Evolutionary conservation across 2,113 vertebrate genomes (phyloP), one percentile per base, ranked within the genome.

Genomic region (Cyanistes caeruleus): DNA sequence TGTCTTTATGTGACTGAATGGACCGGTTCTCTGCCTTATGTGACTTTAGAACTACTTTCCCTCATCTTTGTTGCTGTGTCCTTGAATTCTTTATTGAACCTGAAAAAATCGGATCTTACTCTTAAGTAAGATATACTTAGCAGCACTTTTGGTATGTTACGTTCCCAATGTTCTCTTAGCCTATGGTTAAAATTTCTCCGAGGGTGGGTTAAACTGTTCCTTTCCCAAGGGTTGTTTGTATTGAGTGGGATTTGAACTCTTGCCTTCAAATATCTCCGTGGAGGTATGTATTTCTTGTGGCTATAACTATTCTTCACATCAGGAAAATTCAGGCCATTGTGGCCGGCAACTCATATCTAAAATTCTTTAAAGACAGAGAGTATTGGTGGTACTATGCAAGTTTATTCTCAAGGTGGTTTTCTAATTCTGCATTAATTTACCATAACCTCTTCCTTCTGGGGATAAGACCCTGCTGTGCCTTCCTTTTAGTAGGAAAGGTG

Each of bases 81-180:
- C 51, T 92, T 90, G 64, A 77, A 62, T 65, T 86, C 21, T 73
- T 92, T 63, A 46, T 65, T 74, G 37, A 91, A 91, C 60, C 25
- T 53, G 55, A 93, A 70, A 77, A 74, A 92, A 70, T 62, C 31
- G 58, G 58, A 51, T 92, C 37, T 83, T 4, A 5, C 15, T 89
- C 22, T 69, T 86, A 69, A 59, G 10, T 37, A 48, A 74, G 31
- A 25, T 43, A 21, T 1, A 43, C 21, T 80, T 69, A 69, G 55
- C 39, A 86, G 58, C 15, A 21, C 19, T 80, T 89, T 7, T 46
- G 46, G 5, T 53, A 15, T 51, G 20, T 76, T 80, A 8, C 10
- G 5, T 94, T 95, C 24, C 53, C 28, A 25, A 18, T 44, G 7
- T 74, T 86, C 51, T 81, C n/a, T 77, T 89, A 88, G n/a, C 51